A percentile compares a stretch with the other conserved stretches of the same genome.
phyloP scores from a whole-genome alignment of 53 echinoderm and acorn worm species.

The Temnopleurus reevesii region DNA sequence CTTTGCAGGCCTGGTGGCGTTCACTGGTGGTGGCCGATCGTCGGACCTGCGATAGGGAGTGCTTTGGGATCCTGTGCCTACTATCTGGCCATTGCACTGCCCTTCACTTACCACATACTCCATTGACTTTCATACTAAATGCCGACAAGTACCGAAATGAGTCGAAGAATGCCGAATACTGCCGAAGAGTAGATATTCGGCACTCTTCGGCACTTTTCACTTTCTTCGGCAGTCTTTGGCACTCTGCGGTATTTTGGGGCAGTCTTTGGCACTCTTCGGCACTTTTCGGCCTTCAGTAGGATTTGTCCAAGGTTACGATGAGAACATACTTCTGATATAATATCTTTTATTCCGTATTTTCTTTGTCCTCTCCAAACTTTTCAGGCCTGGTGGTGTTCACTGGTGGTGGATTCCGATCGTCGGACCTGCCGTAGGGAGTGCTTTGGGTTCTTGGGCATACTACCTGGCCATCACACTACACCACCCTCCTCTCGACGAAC shows the following conservation, averaged over 20 bases:
- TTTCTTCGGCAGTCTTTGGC: no score
- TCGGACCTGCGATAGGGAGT: conserved; percentile 54
- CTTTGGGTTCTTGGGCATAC: conserved; percentile 62
- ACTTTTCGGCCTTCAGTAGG: no score
- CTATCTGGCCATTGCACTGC: conserved; percentile 41
- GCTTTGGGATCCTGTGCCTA: conserved; percentile 61
- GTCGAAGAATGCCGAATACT: no score
- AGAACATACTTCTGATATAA: no score
- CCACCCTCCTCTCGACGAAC: conserved; percentile 46
- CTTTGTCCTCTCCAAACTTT: neutral
- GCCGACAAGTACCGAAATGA: no score
- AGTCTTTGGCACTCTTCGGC: no score
- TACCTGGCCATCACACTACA: conserved; percentile 47
- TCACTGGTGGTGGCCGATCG: conserved; percentile 66
- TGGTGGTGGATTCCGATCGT: conserved; percentile 72
- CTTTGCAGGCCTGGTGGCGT: conserved; percentile 4
- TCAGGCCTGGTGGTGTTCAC: conserved; percentile 34
- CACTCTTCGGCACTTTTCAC: no score
- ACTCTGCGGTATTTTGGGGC: no score
- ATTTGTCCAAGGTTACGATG: no score
- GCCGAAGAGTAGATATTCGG: no score
- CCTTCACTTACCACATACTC: conserved; percentile 10
- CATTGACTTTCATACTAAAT: no score
- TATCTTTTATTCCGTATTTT: no score
- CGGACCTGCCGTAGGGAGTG: conserved; percentile 49